A percentile compares a stretch with the other conserved stretches of the same genome.
These are phyloP conservation scores for Augochlora pura DNA, from an alignment of 1,140 invertebrate genomes.

Conservation along the genomic window DNA sequence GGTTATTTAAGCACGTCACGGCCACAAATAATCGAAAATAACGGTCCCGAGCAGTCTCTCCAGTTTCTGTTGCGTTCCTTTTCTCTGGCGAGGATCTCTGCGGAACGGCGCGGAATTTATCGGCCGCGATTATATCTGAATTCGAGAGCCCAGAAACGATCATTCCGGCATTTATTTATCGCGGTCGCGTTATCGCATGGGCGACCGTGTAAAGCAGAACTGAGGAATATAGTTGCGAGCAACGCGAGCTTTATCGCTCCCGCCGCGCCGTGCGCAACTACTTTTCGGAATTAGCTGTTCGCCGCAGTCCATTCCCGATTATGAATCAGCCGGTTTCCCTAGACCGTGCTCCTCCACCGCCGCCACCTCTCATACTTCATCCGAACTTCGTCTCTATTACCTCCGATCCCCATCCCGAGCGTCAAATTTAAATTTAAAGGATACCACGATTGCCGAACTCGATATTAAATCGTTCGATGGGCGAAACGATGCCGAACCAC, in stretches of 20 bases:
- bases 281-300: not conserved
- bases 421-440: constrained; percentile 5
- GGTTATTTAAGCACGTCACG: not conserved
- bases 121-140: constrained; percentile 19
- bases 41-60: not conserved
- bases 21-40: not conserved
- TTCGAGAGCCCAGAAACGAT: constrained; percentile 19
- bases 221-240: constrained; percentile 1
- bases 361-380: not conserved
- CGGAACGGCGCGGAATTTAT: constrained; percentile 23
- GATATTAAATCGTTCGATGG: not conserved
- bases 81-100: not conserved
- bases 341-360: too few relatives aligned
- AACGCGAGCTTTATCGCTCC: constrained; percentile 40
- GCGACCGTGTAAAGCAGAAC: constrained; percentile 23
- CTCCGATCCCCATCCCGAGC: not conserved
- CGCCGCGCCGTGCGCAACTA: not conserved
- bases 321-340: not conserved
- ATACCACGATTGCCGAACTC: not conserved
- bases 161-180: constrained; percentile 45
- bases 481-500: not conserved
- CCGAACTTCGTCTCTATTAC: not conserved
- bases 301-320: not conserved
- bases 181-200: not conserved
- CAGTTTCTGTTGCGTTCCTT: constrained; percentile 1